Base-by-base conservation (phyloP, 64 coral and sea anemone genomes). In the Cladopsammia gracilis region DNA sequence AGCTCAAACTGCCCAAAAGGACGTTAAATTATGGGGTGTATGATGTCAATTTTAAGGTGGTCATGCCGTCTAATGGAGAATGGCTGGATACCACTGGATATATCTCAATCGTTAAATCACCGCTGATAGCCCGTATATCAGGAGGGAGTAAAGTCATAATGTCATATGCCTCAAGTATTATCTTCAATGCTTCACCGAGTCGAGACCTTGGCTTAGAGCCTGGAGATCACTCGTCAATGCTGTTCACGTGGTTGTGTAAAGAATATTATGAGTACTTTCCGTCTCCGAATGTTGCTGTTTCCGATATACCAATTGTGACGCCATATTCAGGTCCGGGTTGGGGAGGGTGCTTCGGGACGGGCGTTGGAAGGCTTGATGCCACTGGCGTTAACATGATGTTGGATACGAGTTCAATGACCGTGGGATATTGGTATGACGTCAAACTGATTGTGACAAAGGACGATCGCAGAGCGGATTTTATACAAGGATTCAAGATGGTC, bases 241-340 rank as follows among this genome's bases (percentile, higher is more conserved):
- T 4, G 1, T 96, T 96, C 43, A 88, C 75, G 2, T 96, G 94
- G 94, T 71, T 96, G 46, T 96, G 94, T 47, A 96, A 96, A 64
- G 81, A 24, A 57, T 46, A 80, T n/a, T 51, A 25, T 7, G 94
- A 96, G 25, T 19, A n/a, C 7, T 96, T 96, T 45, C 88, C 80
- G 3, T 7, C 14, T 43, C 57, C 76, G 25, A 22, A 44, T 43
- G 73, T 16, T 7, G 76, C 89, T 62, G 84, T 83, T 24, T 96
- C 89, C 23, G 34, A 34, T 34, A 34, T 34, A 34, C 34, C 34
- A 34, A 34, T 34, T 34, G 34, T 34, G 34, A 34, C 34, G 34
- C 34, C 34, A 34, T 0, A 34, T 34, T 34, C 34, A 34, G 34
- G 34, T 34, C 34, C 34, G 34, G 2, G 34, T 34, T 34, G 34